Conservation (phyloP, 2,888 invertebrate species). For the Orthonevra nobilis region DNA sequence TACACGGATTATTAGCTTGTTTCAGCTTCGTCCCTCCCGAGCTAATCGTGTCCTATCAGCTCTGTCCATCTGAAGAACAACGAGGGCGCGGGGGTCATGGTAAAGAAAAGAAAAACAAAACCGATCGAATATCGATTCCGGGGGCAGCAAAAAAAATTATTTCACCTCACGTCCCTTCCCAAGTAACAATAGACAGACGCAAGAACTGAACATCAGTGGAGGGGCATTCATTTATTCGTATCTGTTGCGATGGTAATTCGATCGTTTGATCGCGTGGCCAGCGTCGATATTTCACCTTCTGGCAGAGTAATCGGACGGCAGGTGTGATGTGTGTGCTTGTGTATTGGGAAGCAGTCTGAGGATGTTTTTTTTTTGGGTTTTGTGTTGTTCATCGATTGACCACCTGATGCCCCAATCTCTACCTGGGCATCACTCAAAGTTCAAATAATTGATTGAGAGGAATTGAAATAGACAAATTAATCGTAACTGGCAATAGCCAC, state of each 20-base stretch:
- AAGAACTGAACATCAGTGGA: slow-evolving; percentile 13
- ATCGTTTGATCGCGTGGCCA: slow-evolving; percentile 69
- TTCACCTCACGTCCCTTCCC: slow-evolving; percentile 14
- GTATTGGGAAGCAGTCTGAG: slow-evolving; percentile 25
- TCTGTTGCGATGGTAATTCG: slow-evolving; percentile 44
- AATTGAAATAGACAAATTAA: slow-evolving; percentile 65
- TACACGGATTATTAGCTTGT: slow-evolving; percentile 59
- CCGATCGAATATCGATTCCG: slow-evolving; percentile 22
- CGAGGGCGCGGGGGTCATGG: slow-evolving; percentile 32
- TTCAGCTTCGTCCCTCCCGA: slow-evolving; percentile 37
- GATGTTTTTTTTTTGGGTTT: slow-evolving; percentile 2
- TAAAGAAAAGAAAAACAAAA: no score
- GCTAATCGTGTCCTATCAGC: slow-evolving; percentile 46
- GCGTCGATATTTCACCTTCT: slow-evolving; percentile 65
- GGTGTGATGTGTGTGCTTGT: slow-evolving; percentile 62
- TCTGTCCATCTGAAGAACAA: slow-evolving; percentile 25
- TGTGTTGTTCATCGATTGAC: not conserved
- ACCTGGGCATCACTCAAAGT: slow-evolving; percentile 40
- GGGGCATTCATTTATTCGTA: slow-evolving; percentile 13
- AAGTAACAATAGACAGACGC: slow-evolving; percentile 17
- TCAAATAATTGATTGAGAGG: slow-evolving; percentile 50
- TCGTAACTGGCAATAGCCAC: slow-evolving; percentile 43
- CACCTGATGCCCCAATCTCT: slow-evolving; percentile 46
- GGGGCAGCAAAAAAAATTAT: slow-evolving; percentile 2
- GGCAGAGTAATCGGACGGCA: slow-evolving; percentile 56